phyloP scores from a whole-genome alignment of 1,140 invertebrate genomes.

The Leptoteleia sp. region DNA sequence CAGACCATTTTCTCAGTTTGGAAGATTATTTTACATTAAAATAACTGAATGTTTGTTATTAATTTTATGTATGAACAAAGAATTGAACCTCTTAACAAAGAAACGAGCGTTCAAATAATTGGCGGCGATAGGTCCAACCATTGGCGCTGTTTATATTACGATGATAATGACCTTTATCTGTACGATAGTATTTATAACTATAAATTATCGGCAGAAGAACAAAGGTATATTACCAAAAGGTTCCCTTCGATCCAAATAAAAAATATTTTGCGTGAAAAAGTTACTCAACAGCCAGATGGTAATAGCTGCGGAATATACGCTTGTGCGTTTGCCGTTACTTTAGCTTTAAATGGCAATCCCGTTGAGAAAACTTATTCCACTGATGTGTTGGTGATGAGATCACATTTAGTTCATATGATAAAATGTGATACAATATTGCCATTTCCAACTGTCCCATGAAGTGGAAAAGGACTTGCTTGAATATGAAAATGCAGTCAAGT shows the following conservation, averaged over 20 bases:
- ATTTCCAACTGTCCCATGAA: too few relatives aligned
- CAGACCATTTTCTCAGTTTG: too few relatives aligned
- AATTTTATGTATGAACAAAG: too few relatives aligned
- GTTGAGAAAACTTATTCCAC: too few relatives aligned
- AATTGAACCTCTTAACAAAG: not conserved
- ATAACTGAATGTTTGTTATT: too few relatives aligned
- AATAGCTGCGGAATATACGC: slow-evolving; percentile 23
- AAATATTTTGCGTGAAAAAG: slow-evolving; percentile 16
- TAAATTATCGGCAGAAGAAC: slow-evolving; percentile 6
- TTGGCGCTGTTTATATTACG: slow-evolving; percentile 34
- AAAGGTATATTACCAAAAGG: slow-evolving; percentile 11
- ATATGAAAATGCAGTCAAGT: too few relatives aligned
- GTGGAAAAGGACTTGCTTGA: too few relatives aligned
- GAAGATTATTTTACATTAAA: too few relatives aligned
- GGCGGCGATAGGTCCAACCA: slow-evolving; percentile 9
- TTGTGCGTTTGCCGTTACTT: slow-evolving; percentile 7
- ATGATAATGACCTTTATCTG: not conserved
- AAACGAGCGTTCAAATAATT: slow-evolving; percentile 28
- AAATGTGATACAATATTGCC: too few relatives aligned
- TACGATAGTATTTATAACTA: slow-evolving; percentile 36
- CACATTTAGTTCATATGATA: too few relatives aligned
- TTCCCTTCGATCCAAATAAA: slow-evolving; percentile 10
- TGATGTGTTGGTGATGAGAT: too few relatives aligned
- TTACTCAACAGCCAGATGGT: slow-evolving; percentile 16
- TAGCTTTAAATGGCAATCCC: slow-evolving; percentile 23